Conservation (phyloP, 2,797 vertebrate species). For the Pampus argenteus region DNA sequence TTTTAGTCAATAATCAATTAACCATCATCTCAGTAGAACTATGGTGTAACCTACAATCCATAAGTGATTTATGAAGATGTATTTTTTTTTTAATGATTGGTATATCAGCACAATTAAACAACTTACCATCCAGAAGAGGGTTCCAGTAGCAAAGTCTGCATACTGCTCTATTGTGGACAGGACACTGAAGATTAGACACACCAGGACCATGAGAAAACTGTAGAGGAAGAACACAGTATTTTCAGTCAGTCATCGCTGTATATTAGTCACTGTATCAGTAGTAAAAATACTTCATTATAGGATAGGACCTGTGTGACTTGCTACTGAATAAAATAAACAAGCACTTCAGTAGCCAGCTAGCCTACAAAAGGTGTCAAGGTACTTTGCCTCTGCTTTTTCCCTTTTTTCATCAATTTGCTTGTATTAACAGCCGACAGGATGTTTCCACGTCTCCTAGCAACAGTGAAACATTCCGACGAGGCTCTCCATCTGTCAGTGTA, state of each 20-base stretch:
- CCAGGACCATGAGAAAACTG: constrained; percentile 91
- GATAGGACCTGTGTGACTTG: neutral
- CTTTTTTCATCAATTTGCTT: constrained; percentile 47
- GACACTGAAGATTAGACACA: constrained; percentile 94
- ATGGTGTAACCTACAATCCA: neutral
- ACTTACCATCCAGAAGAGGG: constrained; percentile 95
- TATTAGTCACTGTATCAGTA: neutral
- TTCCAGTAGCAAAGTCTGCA: constrained; percentile 90
- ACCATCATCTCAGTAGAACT: neutral
- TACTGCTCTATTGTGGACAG: constrained; percentile 92
- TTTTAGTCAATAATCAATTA: neutral
- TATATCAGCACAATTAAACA: neutral
- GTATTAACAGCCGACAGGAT: constrained; percentile 58
- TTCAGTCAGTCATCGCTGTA: constrained; percentile 14
- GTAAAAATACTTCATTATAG: neutral
- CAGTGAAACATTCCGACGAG: constrained; percentile 61
- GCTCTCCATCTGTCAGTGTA: constrained; percentile 68
- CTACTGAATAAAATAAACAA: constrained; percentile 10
- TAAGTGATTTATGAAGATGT: neutral
- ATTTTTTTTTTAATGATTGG: neutral
- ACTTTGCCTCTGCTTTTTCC: constrained; percentile 27
- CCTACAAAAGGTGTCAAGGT: constrained; percentile 12
- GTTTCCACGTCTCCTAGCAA: constrained; percentile 72
- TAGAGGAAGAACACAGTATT: constrained; percentile 16
- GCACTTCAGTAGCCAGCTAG: neutral